phyloP scores from a whole-genome alignment of 35 echinoderm and acorn worm genomes.

The Ophiothrix spiculata region DNA sequence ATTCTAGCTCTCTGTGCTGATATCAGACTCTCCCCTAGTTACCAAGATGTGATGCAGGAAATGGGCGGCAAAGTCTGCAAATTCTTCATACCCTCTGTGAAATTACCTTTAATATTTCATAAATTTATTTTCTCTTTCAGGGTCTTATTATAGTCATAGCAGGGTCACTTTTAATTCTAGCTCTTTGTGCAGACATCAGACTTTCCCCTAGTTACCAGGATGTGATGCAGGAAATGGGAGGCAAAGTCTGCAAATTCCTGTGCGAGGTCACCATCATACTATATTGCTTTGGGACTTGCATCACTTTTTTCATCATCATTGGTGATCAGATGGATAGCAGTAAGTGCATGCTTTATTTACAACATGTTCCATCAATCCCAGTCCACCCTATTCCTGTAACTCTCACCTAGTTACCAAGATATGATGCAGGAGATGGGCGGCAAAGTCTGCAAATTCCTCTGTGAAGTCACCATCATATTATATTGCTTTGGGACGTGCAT shows the following conservation, averaged over 20 bases:
- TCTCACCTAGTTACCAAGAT: slow-evolving; percentile 71
- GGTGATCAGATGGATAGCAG: background rate
- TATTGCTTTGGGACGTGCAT: slow-evolving; percentile 91
- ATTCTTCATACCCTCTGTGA: too few relatives aligned
- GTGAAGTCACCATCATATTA: slow-evolving; percentile 72
- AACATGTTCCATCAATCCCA: too few relatives aligned
- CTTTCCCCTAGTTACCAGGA: background rate
- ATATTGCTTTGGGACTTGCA: background rate
- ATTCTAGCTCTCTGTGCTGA: slow-evolving; percentile 80
- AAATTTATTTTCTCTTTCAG: too few relatives aligned
- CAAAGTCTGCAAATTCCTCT: slow-evolving; percentile 40
- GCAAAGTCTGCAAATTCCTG: background rate
- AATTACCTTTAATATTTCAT: too few relatives aligned
- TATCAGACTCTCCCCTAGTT: slow-evolving; percentile 51
- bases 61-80: slow-evolving; percentile 71
- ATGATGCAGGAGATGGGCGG: slow-evolving; percentile 81
- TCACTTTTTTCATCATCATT: background rate
- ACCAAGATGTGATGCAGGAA: slow-evolving; percentile 68
- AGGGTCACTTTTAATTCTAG: background rate
- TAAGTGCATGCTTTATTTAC: too few relatives aligned
- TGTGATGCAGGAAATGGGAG: background rate
- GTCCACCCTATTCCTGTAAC: too few relatives aligned
- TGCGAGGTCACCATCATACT: background rate
- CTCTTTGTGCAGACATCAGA: background rate
- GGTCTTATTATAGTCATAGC: too few relatives aligned